phyloP scores from a whole-genome alignment of 2,888 invertebrate genomes.

The Epicampocera succincta region DNA sequence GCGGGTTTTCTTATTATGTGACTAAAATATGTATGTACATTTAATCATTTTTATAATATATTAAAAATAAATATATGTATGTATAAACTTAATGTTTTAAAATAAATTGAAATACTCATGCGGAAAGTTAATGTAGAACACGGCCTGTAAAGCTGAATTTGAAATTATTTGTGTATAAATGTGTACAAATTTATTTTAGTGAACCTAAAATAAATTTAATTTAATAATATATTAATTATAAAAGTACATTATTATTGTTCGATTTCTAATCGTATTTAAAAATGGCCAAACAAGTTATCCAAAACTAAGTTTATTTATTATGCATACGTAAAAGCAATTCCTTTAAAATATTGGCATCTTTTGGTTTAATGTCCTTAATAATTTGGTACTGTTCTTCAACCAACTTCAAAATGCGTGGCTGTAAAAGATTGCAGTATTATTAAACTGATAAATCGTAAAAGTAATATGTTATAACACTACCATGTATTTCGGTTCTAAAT shows the following conservation, averaged over 20 bases:
- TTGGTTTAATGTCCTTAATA: constrained; percentile 70
- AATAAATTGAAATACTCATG: not conserved
- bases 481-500: constrained; percentile 83
- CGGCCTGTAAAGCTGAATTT: no score
- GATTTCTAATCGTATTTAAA: not conserved
- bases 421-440: constrained; percentile 1
- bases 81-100: not conserved
- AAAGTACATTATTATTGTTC: not conserved
- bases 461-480: constrained; percentile 69
- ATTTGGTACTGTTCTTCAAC: constrained; percentile 73
- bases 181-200: no score
- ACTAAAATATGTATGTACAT: no score
- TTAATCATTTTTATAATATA: no score
- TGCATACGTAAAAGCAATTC: constrained; percentile 55
- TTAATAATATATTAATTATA: no score
- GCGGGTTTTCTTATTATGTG: no score
- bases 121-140: not conserved
- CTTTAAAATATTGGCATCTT: constrained; percentile 53
- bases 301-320: constrained; percentile 25
- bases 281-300: not conserved
- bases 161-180: no score
- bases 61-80: no score
- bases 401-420: constrained; percentile 75
- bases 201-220: no score
- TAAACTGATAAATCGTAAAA: not conserved